These are phyloP conservation scores for Ochlodes sylvanus DNA, from an alignment of 2,888 invertebrate species.

Conservation along the genomic window DNA sequence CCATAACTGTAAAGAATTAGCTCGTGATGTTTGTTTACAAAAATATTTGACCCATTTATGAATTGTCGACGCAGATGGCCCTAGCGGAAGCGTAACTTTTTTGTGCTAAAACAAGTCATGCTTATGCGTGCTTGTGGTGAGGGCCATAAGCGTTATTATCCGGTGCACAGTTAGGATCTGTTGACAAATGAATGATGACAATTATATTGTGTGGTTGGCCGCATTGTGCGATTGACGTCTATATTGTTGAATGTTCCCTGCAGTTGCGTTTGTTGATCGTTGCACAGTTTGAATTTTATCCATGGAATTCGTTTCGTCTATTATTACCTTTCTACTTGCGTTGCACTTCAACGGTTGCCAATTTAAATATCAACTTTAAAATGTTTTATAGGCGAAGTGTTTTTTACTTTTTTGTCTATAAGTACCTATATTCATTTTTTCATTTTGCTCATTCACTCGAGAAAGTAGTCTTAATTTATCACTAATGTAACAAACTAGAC, in stretches of 20 bases:
- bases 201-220: constrained; percentile 72
- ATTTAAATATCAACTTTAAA: constrained; percentile 3
- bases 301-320: constrained; percentile 32
- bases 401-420: too few relatives aligned
- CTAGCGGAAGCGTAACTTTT: constrained; percentile 56
- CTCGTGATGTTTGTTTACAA: constrained; percentile 63
- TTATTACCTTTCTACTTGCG: constrained; percentile 29
- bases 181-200: constrained; percentile 81
- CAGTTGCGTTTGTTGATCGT: constrained; percentile 50
- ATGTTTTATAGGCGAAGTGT: neutral
- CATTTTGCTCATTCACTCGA: too few relatives aligned
- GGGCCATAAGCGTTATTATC: constrained; percentile 49
- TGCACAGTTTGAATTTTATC: constrained; percentile 48
- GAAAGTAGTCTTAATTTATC: too few relatives aligned
- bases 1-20: constrained; percentile 49
- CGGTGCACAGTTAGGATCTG: constrained; percentile 53
- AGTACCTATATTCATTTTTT: too few relatives aligned
- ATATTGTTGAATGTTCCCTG: constrained; percentile 57
- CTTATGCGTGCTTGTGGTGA: constrained; percentile 57
- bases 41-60: constrained; percentile 77
- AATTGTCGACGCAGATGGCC: constrained; percentile 65
- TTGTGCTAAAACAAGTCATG: constrained; percentile 53
- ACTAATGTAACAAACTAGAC: too few relatives aligned
- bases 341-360: constrained; percentile 6
- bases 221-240: constrained; percentile 67